A percentile compares a stretch with the other conserved stretches of the same genome.
Conservation (phyloP, 2,888 invertebrate species). For the Idaea straminata region DNA sequence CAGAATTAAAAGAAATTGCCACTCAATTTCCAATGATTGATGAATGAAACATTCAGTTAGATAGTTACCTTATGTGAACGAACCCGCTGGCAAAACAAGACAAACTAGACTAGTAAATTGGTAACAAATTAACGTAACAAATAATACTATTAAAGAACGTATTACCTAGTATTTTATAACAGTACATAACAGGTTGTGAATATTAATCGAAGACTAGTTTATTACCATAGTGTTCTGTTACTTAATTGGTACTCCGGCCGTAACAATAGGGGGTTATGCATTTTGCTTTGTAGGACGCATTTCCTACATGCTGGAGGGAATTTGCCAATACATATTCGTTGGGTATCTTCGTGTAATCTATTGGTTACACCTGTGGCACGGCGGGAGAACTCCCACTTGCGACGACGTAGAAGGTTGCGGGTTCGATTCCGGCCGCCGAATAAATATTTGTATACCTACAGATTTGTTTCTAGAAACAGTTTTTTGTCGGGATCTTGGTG, state of each 20-base stretch:
- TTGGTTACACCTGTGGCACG: too few species aligned
- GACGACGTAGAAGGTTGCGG: too few species aligned
- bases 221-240: conserved; percentile 1
- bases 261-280: neutral
- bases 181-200: neutral
- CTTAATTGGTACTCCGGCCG: neutral
- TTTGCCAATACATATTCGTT: neutral
- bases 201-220: neutral
- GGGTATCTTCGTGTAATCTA: too few species aligned
- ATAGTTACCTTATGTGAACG: neutral
- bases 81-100: neutral
- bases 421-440: too few species aligned
- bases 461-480: too few species aligned
- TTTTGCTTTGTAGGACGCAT: neutral
- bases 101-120: neutral
- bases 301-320: neutral
- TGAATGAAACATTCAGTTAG: too few species aligned
- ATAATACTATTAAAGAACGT: neutral
- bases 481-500: too few species aligned
- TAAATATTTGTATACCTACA: too few species aligned
- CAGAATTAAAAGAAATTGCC: too few species aligned
- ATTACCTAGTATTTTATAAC: conserved; percentile 1
- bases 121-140: neutral
- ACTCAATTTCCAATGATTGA: neutral
- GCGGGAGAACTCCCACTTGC: too few species aligned